phyloP scores from a whole-genome alignment of 1,140 invertebrate species.

The Sycophila sp. region DNA sequence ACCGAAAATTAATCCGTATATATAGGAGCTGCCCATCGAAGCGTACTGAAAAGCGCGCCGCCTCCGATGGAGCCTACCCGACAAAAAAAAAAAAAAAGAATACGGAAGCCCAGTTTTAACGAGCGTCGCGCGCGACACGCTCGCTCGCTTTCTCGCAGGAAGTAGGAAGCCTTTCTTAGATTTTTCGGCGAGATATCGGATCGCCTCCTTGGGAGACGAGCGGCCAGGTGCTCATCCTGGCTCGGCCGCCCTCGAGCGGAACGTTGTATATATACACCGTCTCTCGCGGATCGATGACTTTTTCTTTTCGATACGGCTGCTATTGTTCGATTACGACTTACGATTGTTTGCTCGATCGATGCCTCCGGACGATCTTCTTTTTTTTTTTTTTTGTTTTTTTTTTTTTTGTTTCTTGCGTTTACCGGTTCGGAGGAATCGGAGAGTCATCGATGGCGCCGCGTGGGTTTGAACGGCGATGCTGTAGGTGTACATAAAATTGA shows the following conservation, averaged over 20 bases:
- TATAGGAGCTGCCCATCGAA: background rate
- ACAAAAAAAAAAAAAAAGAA: no score
- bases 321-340: background rate
- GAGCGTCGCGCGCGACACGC: no score
- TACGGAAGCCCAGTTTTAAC: no score
- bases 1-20: background rate
- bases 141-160: constrained; percentile 9
- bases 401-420: no score
- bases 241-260: constrained; percentile 12
- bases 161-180: constrained; percentile 30
- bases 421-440: no score
- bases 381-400: no score
- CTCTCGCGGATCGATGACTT: constrained; percentile 8
- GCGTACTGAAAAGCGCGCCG: background rate
- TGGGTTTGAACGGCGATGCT: no score
- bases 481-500: no score
- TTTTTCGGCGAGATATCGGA: constrained; percentile 18
- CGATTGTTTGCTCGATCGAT: no score
- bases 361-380: background rate
- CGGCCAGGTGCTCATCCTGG: background rate
- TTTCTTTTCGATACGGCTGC: background rate
- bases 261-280: no score
- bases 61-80: no score
- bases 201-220: constrained; percentile 1
- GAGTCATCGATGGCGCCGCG: no score